Evolutionary conservation across 2,797 vertebrate genomes (phyloP).

Genomic region (Arctocebus calabarensis): DNA sequence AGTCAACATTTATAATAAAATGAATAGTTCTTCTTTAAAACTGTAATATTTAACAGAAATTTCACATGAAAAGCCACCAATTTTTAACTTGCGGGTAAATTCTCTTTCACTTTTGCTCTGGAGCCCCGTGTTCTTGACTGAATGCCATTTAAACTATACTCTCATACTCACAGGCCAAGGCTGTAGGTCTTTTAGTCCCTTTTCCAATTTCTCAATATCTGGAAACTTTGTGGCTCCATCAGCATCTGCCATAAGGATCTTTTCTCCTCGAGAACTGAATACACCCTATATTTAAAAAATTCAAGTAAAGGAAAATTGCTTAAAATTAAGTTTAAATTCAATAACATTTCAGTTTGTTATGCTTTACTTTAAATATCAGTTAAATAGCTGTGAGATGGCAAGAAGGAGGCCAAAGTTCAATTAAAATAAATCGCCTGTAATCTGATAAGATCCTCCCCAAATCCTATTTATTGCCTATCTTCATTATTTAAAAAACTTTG

Average conservation of each 20-base stretch:
- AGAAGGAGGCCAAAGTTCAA: background rate
- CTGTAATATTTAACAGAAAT: background rate
- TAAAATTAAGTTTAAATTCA: slow-evolving; percentile 41
- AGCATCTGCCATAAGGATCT: slow-evolving; percentile 97
- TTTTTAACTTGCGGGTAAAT: background rate
- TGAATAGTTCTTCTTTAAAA: background rate
- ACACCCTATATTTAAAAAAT: slow-evolving; percentile 90
- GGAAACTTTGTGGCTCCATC: slow-evolving; percentile 98
- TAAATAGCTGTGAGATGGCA: background rate
- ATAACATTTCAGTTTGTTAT: background rate
- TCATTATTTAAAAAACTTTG: background rate
- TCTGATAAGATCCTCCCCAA: background rate
- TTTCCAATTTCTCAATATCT: slow-evolving; percentile 96
- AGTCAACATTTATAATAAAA: slow-evolving; percentile 16
- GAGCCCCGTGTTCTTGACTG: background rate
- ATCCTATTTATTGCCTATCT: background rate
- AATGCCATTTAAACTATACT: background rate
- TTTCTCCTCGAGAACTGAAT: slow-evolving; percentile 92
- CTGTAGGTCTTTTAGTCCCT: slow-evolving; percentile 89
- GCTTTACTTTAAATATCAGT: background rate
- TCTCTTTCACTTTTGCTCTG: background rate
- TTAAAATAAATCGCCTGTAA: background rate
- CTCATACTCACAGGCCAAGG: slow-evolving; percentile 92
- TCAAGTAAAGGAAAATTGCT: slow-evolving; percentile 28
- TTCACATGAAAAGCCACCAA: background rate